Evolutionary conservation across 2,888 invertebrate species (phyloP).

Genomic region (Prosopocoilus inquinatus): DNA sequence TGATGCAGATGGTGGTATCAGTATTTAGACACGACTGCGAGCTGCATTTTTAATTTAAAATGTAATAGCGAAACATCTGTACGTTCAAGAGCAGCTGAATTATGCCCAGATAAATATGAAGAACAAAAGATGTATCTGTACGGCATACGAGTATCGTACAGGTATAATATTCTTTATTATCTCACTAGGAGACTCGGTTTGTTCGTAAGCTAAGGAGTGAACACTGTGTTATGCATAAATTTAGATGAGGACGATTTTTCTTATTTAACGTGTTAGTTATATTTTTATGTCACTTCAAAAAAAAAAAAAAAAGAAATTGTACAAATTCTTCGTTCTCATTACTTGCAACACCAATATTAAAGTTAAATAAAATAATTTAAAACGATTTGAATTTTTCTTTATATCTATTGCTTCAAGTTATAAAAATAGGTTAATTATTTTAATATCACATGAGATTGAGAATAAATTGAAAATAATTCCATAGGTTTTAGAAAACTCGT

Average conservation of each 20-base stretch:
- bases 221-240: conserved; percentile 22
- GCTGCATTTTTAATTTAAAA: not conserved
- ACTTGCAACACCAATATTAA: too few relatives aligned
- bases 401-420: too few relatives aligned
- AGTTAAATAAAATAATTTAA: too few relatives aligned
- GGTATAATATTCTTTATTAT: conserved; percentile 21
- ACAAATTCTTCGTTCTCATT: too few relatives aligned
- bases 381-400: too few relatives aligned
- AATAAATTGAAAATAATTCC: too few relatives aligned
- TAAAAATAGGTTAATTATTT: too few relatives aligned
- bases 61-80: not conserved
- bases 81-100: not conserved
- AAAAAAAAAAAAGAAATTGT: too few relatives aligned
- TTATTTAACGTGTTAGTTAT: not conserved
- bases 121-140: not conserved
- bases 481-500: too few relatives aligned
- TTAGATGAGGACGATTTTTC: conserved; percentile 18
- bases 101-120: conserved; percentile 5
- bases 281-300: too few relatives aligned
- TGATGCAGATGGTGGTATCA: conserved; percentile 1
- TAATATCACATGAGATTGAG: too few relatives aligned
- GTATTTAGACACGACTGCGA: conserved; percentile 3
- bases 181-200: conserved; percentile 10
- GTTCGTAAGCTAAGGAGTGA: conserved; percentile 15
- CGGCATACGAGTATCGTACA: not conserved